Evolutionary conservation across 2,888 invertebrate genomes (phyloP).

Genomic region (Leptinotarsa juncta): DNA sequence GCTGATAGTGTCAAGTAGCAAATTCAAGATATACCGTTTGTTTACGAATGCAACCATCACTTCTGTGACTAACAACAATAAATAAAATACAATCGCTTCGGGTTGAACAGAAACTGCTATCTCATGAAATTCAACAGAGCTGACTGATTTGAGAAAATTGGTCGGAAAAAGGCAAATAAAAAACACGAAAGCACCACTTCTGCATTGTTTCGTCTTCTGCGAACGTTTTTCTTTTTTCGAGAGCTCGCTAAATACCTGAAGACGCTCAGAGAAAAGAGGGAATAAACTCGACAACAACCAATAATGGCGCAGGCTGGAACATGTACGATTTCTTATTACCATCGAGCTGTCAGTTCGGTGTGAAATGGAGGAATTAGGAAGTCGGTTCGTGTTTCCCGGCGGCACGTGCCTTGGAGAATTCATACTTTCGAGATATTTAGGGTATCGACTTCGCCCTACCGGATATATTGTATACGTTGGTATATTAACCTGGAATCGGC

Average conservation of each 20-base stretch:
- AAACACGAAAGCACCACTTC: background rate
- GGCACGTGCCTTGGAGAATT: constrained; percentile 42
- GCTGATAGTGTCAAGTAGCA: too few species aligned
- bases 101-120: background rate
- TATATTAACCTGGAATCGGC: constrained; percentile 9
- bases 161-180: background rate
- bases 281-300: constrained; percentile 36
- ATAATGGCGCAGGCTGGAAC: constrained; percentile 33
- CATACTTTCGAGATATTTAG: constrained; percentile 13
- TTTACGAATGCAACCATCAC: too few species aligned
- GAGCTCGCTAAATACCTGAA: constrained; percentile 24
- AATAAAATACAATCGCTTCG: background rate
- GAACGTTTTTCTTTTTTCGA: constrained; percentile 13
- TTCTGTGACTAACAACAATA: too few species aligned
- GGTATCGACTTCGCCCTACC: constrained; percentile 18
- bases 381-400: constrained; percentile 48
- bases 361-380: constrained; percentile 49
- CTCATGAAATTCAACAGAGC: background rate
- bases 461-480: constrained; percentile 16
- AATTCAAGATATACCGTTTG: too few species aligned
- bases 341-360: constrained; percentile 47
- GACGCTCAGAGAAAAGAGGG: constrained; percentile 22
- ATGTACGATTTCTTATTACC: constrained; percentile 48
- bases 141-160: background rate
- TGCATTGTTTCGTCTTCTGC: constrained; percentile 5